Base-by-base conservation (phyloP, 2,888 invertebrate genomes). In the Caenorhabditis panamensis region DNA sequence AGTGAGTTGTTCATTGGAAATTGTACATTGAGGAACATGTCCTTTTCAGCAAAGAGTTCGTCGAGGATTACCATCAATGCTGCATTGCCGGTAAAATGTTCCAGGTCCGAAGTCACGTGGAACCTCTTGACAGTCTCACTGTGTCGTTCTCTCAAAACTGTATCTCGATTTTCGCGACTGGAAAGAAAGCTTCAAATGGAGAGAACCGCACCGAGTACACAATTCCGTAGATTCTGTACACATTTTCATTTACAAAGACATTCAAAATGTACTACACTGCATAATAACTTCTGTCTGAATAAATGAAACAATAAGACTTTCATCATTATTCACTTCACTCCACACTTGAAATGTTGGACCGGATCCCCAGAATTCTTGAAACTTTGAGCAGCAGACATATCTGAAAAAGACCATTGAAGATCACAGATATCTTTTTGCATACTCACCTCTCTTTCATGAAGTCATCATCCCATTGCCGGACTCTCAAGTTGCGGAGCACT, bases 391-490 rank as follows among this genome's bases (percentile, higher is more conserved):
- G 3, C 41, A 41, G 2, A 16, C 8, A 16, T 9, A 16, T 13
- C 41, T 41, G 13, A 16, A 41, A 41, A 13, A 41, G 13, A 3
- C 5, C 3, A 16, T 11, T 16, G 5, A 20, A 20, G 18, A 4
- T n/a, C 20, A 3, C 20, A 22, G 11, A 22, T 6, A 44, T 44
- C 44, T 31, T 31, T 31, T 31, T 2, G 20, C 2, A 49, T 6
- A 6, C 58, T n/a, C 37, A 58, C 58, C n/a, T n/a, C 20, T 58
- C 58, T 4, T 20, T n/a, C 20, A 37, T 37, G 11, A 58, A 58
- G 9, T 5, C 20, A 8, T 58, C 58, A 20, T 36, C 37, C 58
- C 58, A 58, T 20, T n/a, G 58, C 8, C 37, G 2, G 9, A 16
- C 18, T 20, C 37, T 28, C n/a, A 58, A n/a, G 1, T 20, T 28